Percentiles rank a stretch among this genome's conserved stretches.
phyloP scores from a whole-genome alignment of 2,888 invertebrate genomes.

The Drosophila villosipedis region DNA sequence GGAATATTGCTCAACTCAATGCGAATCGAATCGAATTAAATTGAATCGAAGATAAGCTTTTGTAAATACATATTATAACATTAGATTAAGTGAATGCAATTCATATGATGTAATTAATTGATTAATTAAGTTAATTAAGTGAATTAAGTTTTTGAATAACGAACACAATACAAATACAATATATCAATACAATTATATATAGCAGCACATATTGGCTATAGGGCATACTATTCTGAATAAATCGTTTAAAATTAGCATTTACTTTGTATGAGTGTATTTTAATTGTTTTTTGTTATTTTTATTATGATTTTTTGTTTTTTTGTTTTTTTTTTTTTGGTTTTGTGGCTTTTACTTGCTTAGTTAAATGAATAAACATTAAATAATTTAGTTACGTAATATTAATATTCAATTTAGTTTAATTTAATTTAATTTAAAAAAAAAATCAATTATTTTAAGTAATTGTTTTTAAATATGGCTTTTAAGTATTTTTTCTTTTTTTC shows the following conservation, averaged over 20 bases:
- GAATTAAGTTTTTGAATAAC: conserved; percentile 61
- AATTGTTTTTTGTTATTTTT: conserved; percentile 22
- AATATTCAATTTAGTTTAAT: conserved; percentile 73
- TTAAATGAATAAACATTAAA: conserved; percentile 75
- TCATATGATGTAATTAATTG: conserved; percentile 62
- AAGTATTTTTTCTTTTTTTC: conserved; percentile 29
- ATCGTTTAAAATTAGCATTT: conserved; percentile 39
- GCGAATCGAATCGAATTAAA: conserved; percentile 61
- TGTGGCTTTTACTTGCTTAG: conserved; percentile 34
- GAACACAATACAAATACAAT: conserved; percentile 68
- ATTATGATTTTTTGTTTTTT: conserved; percentile 3
- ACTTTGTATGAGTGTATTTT: conserved; percentile 39
- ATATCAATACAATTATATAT: conserved; percentile 47
- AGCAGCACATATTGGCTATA: conserved; percentile 17
- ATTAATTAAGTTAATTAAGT: conserved; percentile 55
- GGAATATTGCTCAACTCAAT: conserved; percentile 56
- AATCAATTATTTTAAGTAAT: conserved; percentile 38
- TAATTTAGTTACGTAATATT: conserved; percentile 71
- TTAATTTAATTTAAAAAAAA: conserved; percentile 53
- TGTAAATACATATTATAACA: conserved; percentile 46
- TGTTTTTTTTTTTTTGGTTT: conserved; percentile 9
- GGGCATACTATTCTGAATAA: conserved; percentile 36
- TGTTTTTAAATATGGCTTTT: conserved; percentile 24
- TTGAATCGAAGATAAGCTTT: conserved; percentile 56
- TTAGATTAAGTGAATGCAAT: conserved; percentile 57